Percentiles rank a stretch among this genome's conserved stretches.
phyloP scores from a whole-genome alignment of 2,888 invertebrate species.

The Bombylius discolor region DNA sequence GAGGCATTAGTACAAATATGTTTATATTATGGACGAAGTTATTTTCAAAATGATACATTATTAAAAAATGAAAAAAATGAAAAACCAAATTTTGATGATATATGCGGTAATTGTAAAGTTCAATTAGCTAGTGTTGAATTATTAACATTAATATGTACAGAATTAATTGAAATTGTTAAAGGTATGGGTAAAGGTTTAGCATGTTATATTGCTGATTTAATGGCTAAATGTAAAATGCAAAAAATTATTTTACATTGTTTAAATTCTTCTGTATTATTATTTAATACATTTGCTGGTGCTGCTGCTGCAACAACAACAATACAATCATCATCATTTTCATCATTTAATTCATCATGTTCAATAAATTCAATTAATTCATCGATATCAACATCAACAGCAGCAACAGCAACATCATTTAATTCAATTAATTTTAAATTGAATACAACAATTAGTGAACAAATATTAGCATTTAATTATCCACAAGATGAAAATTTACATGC shows the following conservation, averaged over 20 bases:
- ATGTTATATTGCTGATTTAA: slow-evolving; percentile 59
- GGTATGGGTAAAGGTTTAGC: slow-evolving; percentile 64
- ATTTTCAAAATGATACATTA: slow-evolving; percentile 28
- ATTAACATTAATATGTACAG: slow-evolving; percentile 55
- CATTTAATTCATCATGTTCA: background rate
- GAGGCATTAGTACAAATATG: slow-evolving; percentile 64
- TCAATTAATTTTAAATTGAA: background rate
- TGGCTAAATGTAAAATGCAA: slow-evolving; percentile 68
- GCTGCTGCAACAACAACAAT: background rate
- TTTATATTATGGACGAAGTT: slow-evolving; percentile 68
- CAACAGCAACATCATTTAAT: too few relatives aligned
- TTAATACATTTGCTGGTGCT: slow-evolving; percentile 4
- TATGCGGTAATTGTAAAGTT: slow-evolving; percentile 62
- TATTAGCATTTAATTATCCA: slow-evolving; percentile 59
- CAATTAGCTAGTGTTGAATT: slow-evolving; percentile 65
- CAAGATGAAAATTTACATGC: slow-evolving; percentile 48
- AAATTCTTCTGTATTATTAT: slow-evolving; percentile 53
- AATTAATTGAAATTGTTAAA: slow-evolving; percentile 57
- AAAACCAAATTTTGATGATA: slow-evolving; percentile 52
- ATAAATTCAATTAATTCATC: background rate
- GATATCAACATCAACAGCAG: too few relatives aligned
- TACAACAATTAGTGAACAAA: slow-evolving; percentile 56
- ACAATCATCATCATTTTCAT: slow-evolving; percentile 3
- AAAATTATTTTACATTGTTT: slow-evolving; percentile 70
- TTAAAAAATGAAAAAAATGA: slow-evolving; percentile 26